phyloP scores from a whole-genome alignment of 1,140 invertebrate species.

The Callitettix versicolor region DNA sequence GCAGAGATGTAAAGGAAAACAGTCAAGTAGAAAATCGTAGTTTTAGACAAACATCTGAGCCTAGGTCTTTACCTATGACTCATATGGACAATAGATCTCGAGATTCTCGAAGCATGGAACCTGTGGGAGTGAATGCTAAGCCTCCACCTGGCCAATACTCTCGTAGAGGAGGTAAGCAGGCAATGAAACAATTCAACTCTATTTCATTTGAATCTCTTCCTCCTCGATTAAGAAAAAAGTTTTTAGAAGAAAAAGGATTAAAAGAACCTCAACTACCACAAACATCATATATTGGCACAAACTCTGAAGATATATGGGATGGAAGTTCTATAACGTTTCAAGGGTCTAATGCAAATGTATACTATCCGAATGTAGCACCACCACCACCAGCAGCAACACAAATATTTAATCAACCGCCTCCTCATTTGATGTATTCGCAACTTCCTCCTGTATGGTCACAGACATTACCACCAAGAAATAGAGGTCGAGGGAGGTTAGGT shows the following conservation, averaged over 20 bases:
- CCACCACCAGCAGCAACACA: constrained; percentile 1
- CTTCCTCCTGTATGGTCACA: constrained; percentile 34
- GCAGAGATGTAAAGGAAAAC: background rate
- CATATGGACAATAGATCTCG: constrained; percentile 35
- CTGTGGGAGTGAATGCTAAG: constrained; percentile 32
- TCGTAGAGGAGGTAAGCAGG: constrained; percentile 33
- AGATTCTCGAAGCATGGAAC: constrained; percentile 44
- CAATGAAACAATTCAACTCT: constrained; percentile 20
- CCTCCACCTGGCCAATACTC: constrained; percentile 31
- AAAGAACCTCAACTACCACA: constrained; percentile 27
- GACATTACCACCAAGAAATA: constrained; percentile 36
- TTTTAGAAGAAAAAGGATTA: constrained; percentile 36
- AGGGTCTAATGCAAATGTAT: constrained; percentile 18
- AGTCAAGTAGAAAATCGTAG: constrained; percentile 2
- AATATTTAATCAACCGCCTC: constrained; percentile 20
- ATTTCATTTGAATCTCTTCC: constrained; percentile 36
- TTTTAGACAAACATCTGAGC: constrained; percentile 39
- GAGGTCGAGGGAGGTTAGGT: constrained; percentile 40
- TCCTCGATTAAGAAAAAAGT: constrained; percentile 41
- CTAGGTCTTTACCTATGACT: constrained; percentile 33
- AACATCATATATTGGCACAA: constrained; percentile 23
- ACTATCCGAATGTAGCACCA: background rate
- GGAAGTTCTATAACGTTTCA: constrained; percentile 39
- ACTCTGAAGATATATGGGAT: constrained; percentile 38
- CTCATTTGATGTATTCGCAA: constrained; percentile 6